Evolutionary conservation across 2,113 vertebrate genomes (phyloP).

Genomic region (Chionomys nivalis): DNA sequence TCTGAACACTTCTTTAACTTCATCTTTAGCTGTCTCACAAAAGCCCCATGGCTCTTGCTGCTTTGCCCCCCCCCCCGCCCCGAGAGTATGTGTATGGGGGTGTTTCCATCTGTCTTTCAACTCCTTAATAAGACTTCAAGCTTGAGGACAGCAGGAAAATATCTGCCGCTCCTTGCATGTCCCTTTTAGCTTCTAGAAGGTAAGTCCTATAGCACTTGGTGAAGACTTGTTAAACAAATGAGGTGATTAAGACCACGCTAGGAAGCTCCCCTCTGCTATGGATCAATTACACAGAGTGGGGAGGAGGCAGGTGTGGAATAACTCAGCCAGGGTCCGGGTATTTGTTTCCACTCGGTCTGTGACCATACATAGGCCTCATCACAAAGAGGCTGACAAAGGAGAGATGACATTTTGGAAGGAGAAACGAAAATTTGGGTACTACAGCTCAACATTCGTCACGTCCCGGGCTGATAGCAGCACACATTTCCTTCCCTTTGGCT

Average conservation of each 20-base stretch:
- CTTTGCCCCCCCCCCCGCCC: background rate
- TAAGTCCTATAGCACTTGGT: background rate
- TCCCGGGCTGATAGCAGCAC: conserved; percentile 80
- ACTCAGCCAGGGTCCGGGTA: conserved; percentile 76
- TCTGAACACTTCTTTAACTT: background rate
- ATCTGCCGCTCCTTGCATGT: background rate
- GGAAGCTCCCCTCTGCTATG: conserved; percentile 10
- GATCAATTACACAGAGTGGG: conserved; percentile 63
- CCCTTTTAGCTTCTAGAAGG: conserved; percentile 38
- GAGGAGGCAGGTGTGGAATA: conserved; percentile 70
- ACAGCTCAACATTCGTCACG: conserved; percentile 81
- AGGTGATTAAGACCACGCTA: background rate
- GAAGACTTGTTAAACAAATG: conserved; percentile 63
- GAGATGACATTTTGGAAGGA: conserved; percentile 84
- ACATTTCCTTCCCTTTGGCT: conserved; percentile 83
- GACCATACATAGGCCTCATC: conserved; percentile 84
- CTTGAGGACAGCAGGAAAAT: background rate
- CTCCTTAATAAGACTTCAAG: background rate
- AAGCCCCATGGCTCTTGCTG: background rate
- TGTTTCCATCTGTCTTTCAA: background rate
- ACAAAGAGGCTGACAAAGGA: conserved; percentile 83
- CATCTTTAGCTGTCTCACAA: background rate
- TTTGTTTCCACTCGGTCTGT: conserved; percentile 83
- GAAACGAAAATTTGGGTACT: conserved; percentile 80
- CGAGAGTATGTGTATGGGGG: background rate